Conservation (phyloP, 2,113 vertebrate genomes). For the Scomber japonicus region DNA sequence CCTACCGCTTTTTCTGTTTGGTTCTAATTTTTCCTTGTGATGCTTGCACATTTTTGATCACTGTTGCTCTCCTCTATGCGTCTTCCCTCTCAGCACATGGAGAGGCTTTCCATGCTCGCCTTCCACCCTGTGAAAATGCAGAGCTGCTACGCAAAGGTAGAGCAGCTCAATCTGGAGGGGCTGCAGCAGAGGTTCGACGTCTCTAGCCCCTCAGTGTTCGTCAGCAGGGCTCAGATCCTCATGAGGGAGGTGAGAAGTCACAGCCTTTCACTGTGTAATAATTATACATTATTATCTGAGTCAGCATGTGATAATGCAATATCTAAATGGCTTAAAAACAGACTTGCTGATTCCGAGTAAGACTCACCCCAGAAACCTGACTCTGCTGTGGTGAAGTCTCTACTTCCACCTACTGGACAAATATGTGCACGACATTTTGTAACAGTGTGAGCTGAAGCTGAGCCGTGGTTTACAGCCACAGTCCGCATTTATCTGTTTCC, state of each 20-base stretch:
- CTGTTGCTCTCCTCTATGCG: not conserved
- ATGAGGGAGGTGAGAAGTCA: conserved; percentile 91
- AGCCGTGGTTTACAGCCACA: not conserved
- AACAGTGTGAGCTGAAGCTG: not conserved
- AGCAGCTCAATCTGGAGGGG: conserved; percentile 93
- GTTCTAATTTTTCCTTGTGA: not conserved
- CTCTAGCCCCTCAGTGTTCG: conserved; percentile 91
- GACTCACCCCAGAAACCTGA: not conserved
- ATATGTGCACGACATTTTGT: not conserved
- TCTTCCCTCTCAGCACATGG: conserved; percentile 89
- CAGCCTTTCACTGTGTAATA: not conserved
- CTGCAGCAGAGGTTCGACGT: conserved; percentile 96
- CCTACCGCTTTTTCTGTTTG: not conserved
- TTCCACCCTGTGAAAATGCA: conserved; percentile 99
- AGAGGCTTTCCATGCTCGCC: conserved; percentile 94
- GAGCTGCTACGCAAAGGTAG: conserved; percentile 94
- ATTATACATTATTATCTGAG: not conserved
- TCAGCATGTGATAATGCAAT: not conserved
- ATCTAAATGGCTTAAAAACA: conserved; percentile 16
- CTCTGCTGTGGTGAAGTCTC: conserved; percentile 1
- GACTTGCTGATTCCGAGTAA: not conserved
- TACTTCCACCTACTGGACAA: conserved; percentile 69
- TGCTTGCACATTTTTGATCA: not conserved
- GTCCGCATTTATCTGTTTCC: too few species aligned
- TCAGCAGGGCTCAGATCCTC: conserved; percentile 96